Percentiles rank a stretch among this genome's conserved stretches.
These are phyloP conservation scores for Montipora capitata DNA, from an alignment of 92 coral and sea anemone genomes.

Conservation along the genomic window DNA sequence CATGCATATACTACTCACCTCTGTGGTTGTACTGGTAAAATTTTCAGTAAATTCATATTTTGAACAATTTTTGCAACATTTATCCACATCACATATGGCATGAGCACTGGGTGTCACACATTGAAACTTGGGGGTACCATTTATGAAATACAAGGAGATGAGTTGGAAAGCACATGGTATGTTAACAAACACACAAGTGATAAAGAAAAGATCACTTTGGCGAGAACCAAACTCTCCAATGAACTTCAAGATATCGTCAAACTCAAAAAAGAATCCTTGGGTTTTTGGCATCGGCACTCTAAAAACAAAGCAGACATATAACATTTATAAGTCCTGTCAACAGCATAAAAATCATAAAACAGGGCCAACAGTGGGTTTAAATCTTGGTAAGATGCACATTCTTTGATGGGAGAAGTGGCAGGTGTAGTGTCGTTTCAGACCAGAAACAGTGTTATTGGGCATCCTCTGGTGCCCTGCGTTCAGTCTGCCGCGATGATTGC, in stretches of 20 bases:
- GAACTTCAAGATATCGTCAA: conserved; percentile 78
- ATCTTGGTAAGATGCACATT: too few species aligned
- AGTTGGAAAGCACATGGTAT: conserved; percentile 73
- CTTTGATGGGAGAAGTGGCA: too few species aligned
- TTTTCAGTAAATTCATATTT: conserved; percentile 58
- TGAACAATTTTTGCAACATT: conserved; percentile 78
- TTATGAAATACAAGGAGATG: conserved; percentile 71
- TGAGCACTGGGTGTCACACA: conserved; percentile 40
- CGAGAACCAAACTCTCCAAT: conserved; percentile 85
- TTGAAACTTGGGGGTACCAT: conserved; percentile 73
- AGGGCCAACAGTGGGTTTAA: too few species aligned
- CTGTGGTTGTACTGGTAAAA: conserved; percentile 74
- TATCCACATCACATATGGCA: conserved; percentile 53
- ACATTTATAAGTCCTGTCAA: neutral
- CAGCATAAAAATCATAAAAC: neutral
- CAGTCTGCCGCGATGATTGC: too few species aligned
- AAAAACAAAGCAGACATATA: neutral
- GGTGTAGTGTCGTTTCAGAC: too few species aligned
- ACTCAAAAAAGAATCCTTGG: conserved; percentile 19
- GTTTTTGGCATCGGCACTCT: neutral
- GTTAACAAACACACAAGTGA: conserved; percentile 72
- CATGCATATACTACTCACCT: conserved; percentile 47
- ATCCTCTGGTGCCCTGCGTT: too few species aligned
- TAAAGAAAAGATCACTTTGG: conserved; percentile 57
- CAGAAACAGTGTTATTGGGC: too few species aligned